Evolutionary conservation across 2,888 invertebrate species (phyloP).

Genomic region (Theristus sp.): DNA sequence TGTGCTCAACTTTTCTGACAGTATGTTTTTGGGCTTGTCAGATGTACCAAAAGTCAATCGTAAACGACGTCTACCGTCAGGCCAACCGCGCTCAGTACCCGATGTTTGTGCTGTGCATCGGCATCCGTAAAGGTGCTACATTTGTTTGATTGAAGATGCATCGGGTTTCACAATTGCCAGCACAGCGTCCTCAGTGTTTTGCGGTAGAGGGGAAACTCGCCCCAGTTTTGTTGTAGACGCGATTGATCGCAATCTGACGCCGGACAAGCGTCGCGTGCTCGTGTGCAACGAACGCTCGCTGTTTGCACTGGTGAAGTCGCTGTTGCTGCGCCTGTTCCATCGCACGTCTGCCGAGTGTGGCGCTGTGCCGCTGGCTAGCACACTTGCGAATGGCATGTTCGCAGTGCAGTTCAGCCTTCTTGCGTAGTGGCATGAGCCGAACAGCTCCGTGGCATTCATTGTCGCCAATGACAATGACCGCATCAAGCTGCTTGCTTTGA

Average conservation of each 20-base stretch:
- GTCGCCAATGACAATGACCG: no score
- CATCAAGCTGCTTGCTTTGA: no score
- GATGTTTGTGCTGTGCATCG: conserved; percentile 67
- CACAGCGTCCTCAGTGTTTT: no score
- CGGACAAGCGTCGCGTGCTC: conserved; percentile 82
- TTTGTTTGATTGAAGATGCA: conserved; percentile 49
- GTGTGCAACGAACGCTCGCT: conserved; percentile 14
- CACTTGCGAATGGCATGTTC: no score
- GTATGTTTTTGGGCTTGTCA: conserved; percentile 13
- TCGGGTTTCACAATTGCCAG: no score
- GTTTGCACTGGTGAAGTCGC: conserved; percentile 18
- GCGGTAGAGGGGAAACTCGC: background rate
- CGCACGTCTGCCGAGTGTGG: background rate
- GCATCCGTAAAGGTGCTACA: conserved; percentile 40
- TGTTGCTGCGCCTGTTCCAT: conserved; percentile 15
- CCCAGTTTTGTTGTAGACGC: conserved; percentile 16
- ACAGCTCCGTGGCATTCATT: no score
- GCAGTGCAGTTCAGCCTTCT: no score
- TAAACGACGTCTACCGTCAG: conserved; percentile 75
- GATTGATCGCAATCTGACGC: conserved; percentile 87
- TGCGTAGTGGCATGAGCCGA: no score
- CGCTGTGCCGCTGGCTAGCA: no score
- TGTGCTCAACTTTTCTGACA: no score
- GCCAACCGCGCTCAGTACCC: conserved; percentile 60
- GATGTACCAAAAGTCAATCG: conserved; percentile 54